Evolutionary conservation across 2,888 invertebrate genomes (phyloP).

Genomic region (Anagyrus pseudococci): DNA sequence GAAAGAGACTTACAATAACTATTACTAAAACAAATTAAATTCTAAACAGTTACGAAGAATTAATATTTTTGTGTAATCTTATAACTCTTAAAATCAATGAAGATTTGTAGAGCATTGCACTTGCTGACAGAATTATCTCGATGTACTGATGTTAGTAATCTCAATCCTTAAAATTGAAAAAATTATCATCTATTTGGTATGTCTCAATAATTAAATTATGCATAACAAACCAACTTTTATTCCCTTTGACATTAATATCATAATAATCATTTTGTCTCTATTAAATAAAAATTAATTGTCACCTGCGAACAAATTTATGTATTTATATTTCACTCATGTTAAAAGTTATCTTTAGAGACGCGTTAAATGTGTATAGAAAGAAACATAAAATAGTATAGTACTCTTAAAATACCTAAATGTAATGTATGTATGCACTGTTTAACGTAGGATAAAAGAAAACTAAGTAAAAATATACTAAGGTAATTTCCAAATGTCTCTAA

Average conservation of each 20-base stretch:
- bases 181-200: too few species aligned
- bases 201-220: too few species aligned
- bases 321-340: slow-evolving; percentile 18
- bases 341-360: slow-evolving; percentile 18
- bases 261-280: not conserved
- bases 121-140: too few species aligned
- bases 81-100: too few species aligned
- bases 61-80: too few species aligned
- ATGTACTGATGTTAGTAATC: too few species aligned
- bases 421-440: slow-evolving; percentile 19
- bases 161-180: too few species aligned
- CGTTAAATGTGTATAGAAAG: slow-evolving; percentile 15
- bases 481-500: slow-evolving; percentile 3
- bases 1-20: too few species aligned
- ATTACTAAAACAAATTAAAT: too few species aligned
- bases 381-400: slow-evolving; percentile 22
- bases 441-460: slow-evolving; percentile 5
- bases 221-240: slow-evolving; percentile 7
- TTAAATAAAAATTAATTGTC: slow-evolving; percentile 7
- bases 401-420: slow-evolving; percentile 21
- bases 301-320: slow-evolving; percentile 14
- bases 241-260: too few species aligned
- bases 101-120: too few species aligned
- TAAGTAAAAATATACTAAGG: slow-evolving; percentile 10
- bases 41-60: too few species aligned